Evolutionary conservation across 2,797 vertebrate species (phyloP).

Genomic region (Naso thynnoides): DNA sequence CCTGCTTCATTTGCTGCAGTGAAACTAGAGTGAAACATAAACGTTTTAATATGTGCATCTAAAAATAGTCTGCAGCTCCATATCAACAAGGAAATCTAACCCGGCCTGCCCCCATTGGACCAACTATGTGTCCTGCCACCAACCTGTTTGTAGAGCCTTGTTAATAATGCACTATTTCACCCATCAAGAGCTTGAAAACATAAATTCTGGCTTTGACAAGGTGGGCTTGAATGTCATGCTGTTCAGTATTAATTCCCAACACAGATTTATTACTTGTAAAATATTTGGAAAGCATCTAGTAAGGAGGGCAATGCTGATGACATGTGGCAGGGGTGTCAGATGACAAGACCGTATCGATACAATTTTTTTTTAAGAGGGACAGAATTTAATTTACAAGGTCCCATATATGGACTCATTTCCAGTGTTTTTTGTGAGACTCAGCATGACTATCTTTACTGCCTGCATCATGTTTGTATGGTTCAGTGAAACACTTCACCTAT

Average conservation of each 20-base stretch:
- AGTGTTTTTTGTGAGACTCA: too few relatives aligned
- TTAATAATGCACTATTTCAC: conserved; percentile 57
- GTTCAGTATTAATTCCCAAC: conserved; percentile 74
- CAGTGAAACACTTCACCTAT: too few relatives aligned
- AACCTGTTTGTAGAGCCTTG: conserved; percentile 42
- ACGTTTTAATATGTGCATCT: conserved; percentile 65
- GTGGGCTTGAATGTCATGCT: conserved; percentile 59
- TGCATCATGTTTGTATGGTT: too few relatives aligned
- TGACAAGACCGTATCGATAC: too few relatives aligned
- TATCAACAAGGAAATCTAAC: conserved; percentile 72
- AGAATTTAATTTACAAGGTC: too few relatives aligned
- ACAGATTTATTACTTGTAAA: conserved; percentile 74
- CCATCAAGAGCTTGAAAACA: conserved; percentile 57
- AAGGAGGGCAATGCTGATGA: conserved; percentile 61
- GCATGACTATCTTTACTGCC: too few relatives aligned
- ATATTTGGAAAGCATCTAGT: conserved; percentile 72
- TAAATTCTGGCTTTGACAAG: conserved; percentile 61
- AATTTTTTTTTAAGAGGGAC: too few relatives aligned
- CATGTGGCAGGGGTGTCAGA: conserved; percentile 53
- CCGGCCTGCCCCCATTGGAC: conserved; percentile 43
- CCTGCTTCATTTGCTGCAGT: conserved; percentile 56
- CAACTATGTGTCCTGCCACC: conserved; percentile 33
- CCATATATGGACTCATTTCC: too few relatives aligned
- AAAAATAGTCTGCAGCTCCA: conserved; percentile 75
- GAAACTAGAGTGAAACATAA: conserved; percentile 67